Percentiles rank a stretch among this genome's conserved stretches.
Conservation (phyloP, 2,888 invertebrate species). For the Allacma fusca region DNA sequence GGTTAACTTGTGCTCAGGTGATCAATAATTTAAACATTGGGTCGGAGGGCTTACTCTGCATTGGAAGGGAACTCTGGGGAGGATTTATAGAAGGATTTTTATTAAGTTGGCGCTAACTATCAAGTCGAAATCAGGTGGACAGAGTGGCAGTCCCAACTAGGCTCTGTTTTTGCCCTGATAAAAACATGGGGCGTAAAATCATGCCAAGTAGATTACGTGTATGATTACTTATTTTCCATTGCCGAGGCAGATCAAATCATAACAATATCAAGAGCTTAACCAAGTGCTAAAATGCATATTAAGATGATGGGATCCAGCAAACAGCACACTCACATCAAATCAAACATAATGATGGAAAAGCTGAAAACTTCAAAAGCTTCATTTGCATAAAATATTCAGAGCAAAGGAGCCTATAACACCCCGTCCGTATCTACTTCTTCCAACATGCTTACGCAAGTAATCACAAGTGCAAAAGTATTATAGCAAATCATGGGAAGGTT, state of each 20-base stretch:
- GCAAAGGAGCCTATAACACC: background rate
- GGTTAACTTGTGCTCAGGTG: too few relatives aligned
- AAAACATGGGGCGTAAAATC: background rate
- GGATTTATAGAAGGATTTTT: too few relatives aligned
- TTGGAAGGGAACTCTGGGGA: too few relatives aligned
- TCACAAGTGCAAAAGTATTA: background rate
- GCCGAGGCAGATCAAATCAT: background rate
- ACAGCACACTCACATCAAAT: background rate
- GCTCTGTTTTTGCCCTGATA: background rate
- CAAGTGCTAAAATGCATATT: conserved; percentile 6
- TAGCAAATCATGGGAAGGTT: background rate
- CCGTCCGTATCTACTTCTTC: too few relatives aligned
- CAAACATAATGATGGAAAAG: conserved; percentile 12
- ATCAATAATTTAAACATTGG: too few relatives aligned
- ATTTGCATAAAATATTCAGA: conserved; percentile 12
- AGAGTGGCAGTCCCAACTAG: too few relatives aligned
- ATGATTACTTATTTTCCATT: conserved; percentile 2
- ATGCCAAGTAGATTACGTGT: background rate
- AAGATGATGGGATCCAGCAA: background rate
- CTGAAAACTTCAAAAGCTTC: conserved; percentile 9
- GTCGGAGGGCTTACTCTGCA: too few relatives aligned
- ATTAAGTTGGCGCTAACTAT: too few relatives aligned
- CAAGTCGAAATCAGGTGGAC: too few relatives aligned
- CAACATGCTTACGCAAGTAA: too few relatives aligned
- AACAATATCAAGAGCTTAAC: conserved; percentile 7